Evolutionary conservation across 1,140 invertebrate species (phyloP).

Genomic region (Bombus pyrosoma): DNA sequence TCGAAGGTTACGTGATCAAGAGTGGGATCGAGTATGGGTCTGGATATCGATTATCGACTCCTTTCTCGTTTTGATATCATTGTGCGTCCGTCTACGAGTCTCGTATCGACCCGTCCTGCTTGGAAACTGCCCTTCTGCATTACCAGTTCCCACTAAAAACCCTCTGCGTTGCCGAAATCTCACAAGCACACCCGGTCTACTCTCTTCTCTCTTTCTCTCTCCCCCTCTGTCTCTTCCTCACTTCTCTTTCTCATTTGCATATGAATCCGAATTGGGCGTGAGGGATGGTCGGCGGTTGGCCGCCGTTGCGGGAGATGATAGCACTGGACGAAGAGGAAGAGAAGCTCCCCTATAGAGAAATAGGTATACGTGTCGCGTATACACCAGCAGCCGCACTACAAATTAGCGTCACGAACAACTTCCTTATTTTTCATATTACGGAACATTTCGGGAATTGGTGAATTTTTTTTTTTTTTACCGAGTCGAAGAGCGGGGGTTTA

Average conservation of each 20-base stretch:
- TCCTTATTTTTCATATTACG: constrained; percentile 16
- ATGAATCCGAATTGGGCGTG: constrained; percentile 68
- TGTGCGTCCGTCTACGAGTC: neutral
- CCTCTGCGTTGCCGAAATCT: constrained; percentile 58
- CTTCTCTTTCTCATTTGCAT: constrained; percentile 65
- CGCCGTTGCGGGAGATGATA: constrained; percentile 44
- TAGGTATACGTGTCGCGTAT: constrained; percentile 34
- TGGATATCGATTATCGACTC: constrained; percentile 23
- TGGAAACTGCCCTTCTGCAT: constrained; percentile 65
- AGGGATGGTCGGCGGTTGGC: constrained; percentile 48
- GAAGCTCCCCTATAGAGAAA: constrained; percentile 29
- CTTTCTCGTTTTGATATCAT: neutral
- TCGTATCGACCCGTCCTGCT: constrained; percentile 19
- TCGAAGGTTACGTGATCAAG: constrained; percentile 38
- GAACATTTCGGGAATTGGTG: neutral
- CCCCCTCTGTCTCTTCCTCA: constrained; percentile 10
- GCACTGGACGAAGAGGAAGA: neutral
- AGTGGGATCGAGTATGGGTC: neutral
- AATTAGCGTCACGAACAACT: constrained; percentile 12
- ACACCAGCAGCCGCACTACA: constrained; percentile 11
- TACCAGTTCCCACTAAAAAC: constrained; percentile 63
- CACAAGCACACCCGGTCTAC: constrained; percentile 22
- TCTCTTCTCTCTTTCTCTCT: constrained; percentile 3
- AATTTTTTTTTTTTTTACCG: neutral
- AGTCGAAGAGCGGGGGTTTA: neutral